These are phyloP conservation scores for Apogon hyalosoma DNA, from an alignment of 2,797 vertebrate genomes.

Conservation along the genomic window DNA sequence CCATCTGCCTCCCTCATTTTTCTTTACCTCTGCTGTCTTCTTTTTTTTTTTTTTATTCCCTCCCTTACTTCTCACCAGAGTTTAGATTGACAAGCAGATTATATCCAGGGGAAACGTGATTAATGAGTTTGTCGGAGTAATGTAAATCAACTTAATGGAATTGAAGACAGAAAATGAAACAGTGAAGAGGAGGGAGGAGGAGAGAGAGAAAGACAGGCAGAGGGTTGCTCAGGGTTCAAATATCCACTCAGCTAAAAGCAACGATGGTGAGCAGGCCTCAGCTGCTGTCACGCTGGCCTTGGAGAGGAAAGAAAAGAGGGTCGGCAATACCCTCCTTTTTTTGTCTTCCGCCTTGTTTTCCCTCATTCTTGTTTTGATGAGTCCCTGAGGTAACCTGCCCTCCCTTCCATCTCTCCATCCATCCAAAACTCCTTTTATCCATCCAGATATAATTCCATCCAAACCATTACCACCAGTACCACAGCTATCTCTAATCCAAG, in stretches of 20 bases:
- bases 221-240: constrained; percentile 80
- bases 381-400: constrained; percentile 52
- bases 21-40: constrained; percentile 20
- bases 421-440: constrained; percentile 54
- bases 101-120: constrained; percentile 82
- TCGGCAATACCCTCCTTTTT: constrained; percentile 47
- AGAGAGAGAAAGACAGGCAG: constrained; percentile 12
- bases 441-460: constrained; percentile 53
- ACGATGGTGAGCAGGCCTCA: constrained; percentile 72
- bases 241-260: constrained; percentile 89
- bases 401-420: constrained; percentile 37
- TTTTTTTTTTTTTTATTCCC: constrained; percentile 7
- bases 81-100: constrained; percentile 77
- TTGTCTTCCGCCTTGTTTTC: constrained; percentile 51
- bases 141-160: constrained; percentile 90
- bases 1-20: constrained; percentile 58
- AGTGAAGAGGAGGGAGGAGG: constrained; percentile 19
- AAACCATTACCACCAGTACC: constrained; percentile 53
- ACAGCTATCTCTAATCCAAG: constrained; percentile 54
- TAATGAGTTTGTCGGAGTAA: constrained; percentile 83
- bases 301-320: constrained; percentile 47
- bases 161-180: constrained; percentile 72
- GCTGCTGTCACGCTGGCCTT: constrained; percentile 70
- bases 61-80: constrained; percentile 35
- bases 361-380: constrained; percentile 64